Evolutionary conservation across 2,888 invertebrate species (phyloP), one percentile per base, ranked within the genome.

Genomic region (Acanthosepion pharaonis): DNA sequence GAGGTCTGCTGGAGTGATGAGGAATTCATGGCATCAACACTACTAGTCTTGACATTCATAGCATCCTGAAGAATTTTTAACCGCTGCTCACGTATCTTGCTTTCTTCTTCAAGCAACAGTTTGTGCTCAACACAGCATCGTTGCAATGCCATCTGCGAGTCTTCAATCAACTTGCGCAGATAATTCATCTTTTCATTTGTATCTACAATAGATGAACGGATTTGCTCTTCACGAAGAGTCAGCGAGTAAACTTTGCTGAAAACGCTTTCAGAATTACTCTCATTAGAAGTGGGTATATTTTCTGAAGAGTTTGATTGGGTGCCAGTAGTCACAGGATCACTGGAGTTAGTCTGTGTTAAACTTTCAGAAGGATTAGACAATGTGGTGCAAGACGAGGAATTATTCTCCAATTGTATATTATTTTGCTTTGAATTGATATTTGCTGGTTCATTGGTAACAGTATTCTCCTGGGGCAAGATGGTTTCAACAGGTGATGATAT

Each of bases 101-200:
- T n/a, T 25, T 94, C 94, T 64, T 94, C 59, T 5, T 94, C 48
- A 4, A 93, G 49, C 51, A 93, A 48, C 42, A 51, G 28, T 48
- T 55, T 48, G 18, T 64, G 94, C 25, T 94, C 59, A 9, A 48
- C 18, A 20, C 48, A 55, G 33, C 59, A 55, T 9, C 55, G 64
- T 23, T 94, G 94, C 20, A 64, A 51, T 20, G 94, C 94, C 53
- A 94, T 94, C 48, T 55, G n/a, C 15, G 94, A 94, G 33, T 94
- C 94, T 59, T 94, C 94, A 33, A 94, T 94, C 59, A 94, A 64
- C 28, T 94, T 94, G 33, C 55, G 48, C 5, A 94, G 33, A 18
- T 94, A 94, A 59, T 48, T 48, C 48, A 94, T 94, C 33, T 55
- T 94, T 20, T 55, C 53, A 15, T 94, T 64, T 42, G 64, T 48